Percentiles rank a stretch among this genome's conserved stretches.
Evolutionary conservation across 35 echinoderm and acorn worm genomes (phyloP).

Genomic region (Apostichopus californicus): DNA sequence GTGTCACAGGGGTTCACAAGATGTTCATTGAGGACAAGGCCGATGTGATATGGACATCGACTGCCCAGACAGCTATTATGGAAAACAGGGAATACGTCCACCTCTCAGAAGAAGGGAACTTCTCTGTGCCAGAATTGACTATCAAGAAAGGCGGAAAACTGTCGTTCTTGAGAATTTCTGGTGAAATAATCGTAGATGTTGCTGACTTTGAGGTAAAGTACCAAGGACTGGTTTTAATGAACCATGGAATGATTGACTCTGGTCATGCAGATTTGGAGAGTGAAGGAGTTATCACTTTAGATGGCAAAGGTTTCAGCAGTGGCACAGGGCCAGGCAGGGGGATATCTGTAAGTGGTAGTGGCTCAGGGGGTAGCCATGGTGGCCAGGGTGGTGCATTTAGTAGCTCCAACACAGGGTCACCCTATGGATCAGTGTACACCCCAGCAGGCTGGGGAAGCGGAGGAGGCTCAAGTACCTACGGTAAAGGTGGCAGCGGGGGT

Average conservation of each 20-base stretch:
- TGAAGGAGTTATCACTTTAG: constrained; percentile 70
- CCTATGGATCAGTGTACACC: constrained; percentile 87
- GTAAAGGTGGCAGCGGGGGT: constrained; percentile 73
- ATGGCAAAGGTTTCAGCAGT: constrained; percentile 70
- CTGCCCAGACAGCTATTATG: constrained; percentile 81
- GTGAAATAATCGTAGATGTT: constrained; percentile 72
- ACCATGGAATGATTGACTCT: constrained; percentile 80
- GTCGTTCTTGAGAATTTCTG: constrained; percentile 48
- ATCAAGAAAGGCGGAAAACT: constrained; percentile 79
- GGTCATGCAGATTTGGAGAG: constrained; percentile 89
- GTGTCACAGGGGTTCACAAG: constrained; percentile 79
- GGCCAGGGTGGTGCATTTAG: constrained; percentile 63
- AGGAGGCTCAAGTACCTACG: constrained; percentile 66
- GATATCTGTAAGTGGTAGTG: constrained; percentile 16
- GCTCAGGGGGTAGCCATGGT: constrained; percentile 77
- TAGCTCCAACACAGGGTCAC: constrained; percentile 19
- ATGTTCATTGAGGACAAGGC: constrained; percentile 79
- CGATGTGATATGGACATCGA: constrained; percentile 71
- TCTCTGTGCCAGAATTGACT: constrained; percentile 74
- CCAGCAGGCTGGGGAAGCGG: constrained; percentile 76
- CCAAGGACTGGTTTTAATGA: constrained; percentile 68
- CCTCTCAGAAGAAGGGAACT: constrained; percentile 83
- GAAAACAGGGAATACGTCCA: constrained; percentile 82
- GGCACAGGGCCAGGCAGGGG: constrained; percentile 67
- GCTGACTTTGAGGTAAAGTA: constrained; percentile 87